Base-by-base conservation (phyloP, 2,888 invertebrate genomes). In the Physocephala rufipes region DNA sequence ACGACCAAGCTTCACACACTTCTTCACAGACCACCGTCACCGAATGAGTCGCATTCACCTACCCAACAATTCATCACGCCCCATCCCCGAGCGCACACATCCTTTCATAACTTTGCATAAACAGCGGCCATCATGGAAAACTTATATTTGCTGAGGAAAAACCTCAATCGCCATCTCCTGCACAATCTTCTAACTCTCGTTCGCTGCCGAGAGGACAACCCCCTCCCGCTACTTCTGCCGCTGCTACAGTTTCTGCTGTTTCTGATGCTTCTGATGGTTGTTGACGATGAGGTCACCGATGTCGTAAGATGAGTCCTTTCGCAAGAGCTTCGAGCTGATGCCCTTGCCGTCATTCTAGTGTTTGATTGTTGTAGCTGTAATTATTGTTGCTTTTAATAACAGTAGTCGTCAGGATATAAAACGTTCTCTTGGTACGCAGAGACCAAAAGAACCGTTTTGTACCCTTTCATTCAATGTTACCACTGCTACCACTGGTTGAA, bases 241-340 rank as follows among this genome's bases (percentile, higher is more conserved):
- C 36, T 36, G 36, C 36, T 36, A 9, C 36, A n/a, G 36, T 4
- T 36, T 4, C 36, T 36, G 36, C 4, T 36, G 36, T 4, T 36
- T 4, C 36, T 36, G 9, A 4, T 36, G 36, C 36, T 36, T 4
- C 36, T 9, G 36, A 4, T 36, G 36, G 5, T 36, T 58, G 24
- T 26, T 59, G 59, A 47, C 62, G 81, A 78, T 77, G 82, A 81
- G 82, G 82, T 82, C 82, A 82, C 79, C 78, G 77, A 78, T 81
- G 80, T 82, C 80, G 80, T 82, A 82, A 82, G 82, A 82, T 80
- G 81, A 81, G 81, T 82, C 81, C 81, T 79, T 82, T 79, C 73
- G 79, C 79, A 76, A 79, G 79, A 80, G 80, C 82, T 80, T 81
- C 79, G 75, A 74, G 67, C 43, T 36, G 66, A 55, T 47, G 67